Evolutionary conservation across 2,113 vertebrate genomes (phyloP).

Genomic region (Corythaixoides concolor): DNA sequence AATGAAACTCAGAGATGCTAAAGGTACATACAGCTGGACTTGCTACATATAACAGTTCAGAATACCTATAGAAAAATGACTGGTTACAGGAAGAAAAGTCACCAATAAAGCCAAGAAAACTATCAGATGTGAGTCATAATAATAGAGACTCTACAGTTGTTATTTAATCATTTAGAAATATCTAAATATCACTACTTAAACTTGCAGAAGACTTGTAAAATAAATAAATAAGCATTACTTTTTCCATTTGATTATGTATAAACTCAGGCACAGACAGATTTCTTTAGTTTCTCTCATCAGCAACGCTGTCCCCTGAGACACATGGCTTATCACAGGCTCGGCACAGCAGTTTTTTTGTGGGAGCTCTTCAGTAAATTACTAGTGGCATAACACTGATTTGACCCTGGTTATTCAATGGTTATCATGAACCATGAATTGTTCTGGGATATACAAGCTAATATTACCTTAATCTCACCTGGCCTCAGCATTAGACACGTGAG

Average conservation of each 20-base stretch:
- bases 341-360: neutral
- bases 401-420: neutral
- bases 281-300: neutral
- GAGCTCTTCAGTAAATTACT: neutral
- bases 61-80: neutral
- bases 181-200: neutral
- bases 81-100: neutral
- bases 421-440: constrained; percentile 3
- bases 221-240: neutral
- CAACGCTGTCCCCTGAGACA: neutral
- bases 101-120: neutral
- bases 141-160: neutral
- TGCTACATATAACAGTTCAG: neutral
- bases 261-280: neutral
- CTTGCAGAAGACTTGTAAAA: neutral
- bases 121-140: neutral
- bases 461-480: constrained; percentile 22
- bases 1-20: neutral
- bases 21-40: neutral
- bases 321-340: neutral
- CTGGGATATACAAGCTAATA: neutral
- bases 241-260: neutral
- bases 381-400: neutral
- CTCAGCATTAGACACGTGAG: neutral
- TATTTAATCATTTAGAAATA: neutral